Percentiles rank a stretch among this genome's conserved stretches.
Conservation (phyloP, 2,888 invertebrate genomes). For the Diadegma fenestrale region DNA sequence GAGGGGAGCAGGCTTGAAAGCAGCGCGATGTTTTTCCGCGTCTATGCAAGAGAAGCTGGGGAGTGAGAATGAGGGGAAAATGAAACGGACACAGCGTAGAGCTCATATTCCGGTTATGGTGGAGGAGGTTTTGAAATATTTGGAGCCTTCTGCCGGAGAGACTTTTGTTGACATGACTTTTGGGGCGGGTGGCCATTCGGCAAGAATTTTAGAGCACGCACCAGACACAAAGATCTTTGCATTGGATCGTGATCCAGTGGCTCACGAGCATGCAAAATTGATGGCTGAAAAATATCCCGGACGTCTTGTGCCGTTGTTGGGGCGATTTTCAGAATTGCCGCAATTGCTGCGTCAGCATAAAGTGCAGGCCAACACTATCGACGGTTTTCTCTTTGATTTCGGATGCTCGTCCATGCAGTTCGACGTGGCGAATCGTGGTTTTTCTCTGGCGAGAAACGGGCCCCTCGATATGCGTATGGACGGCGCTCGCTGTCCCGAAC, state of each 20-base stretch:
- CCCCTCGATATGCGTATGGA: constrained; percentile 99
- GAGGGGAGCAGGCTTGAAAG: too few relatives aligned
- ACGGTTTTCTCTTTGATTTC: constrained; percentile 96
- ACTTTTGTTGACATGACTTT: constrained; percentile 97
- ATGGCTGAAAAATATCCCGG: constrained; percentile 89
- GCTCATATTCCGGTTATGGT: constrained; percentile 92
- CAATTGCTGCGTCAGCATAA: constrained; percentile 87
- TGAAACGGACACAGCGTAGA: neutral
- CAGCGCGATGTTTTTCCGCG: neutral
- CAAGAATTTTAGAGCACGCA: constrained; percentile 89
- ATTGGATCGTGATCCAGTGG: constrained; percentile 95
- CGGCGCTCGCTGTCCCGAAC: constrained; percentile 88
- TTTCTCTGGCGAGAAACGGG: constrained; percentile 93
- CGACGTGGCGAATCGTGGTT: constrained; percentile 93
- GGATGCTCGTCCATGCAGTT: constrained; percentile 99
- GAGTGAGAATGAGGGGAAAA: neutral
- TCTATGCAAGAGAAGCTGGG: neutral
- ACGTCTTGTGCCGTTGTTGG: constrained; percentile 92
- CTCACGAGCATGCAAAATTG: constrained; percentile 89
- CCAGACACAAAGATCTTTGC: constrained; percentile 90
- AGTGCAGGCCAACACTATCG: constrained; percentile 89
- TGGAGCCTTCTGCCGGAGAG: constrained; percentile 88
- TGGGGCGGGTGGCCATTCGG: constrained; percentile 96
- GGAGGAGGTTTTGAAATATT: constrained; percentile 89
- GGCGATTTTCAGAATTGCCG: constrained; percentile 95